Base-by-base conservation (phyloP, 1,140 invertebrate genomes). In the Neuroterus valhalla region DNA sequence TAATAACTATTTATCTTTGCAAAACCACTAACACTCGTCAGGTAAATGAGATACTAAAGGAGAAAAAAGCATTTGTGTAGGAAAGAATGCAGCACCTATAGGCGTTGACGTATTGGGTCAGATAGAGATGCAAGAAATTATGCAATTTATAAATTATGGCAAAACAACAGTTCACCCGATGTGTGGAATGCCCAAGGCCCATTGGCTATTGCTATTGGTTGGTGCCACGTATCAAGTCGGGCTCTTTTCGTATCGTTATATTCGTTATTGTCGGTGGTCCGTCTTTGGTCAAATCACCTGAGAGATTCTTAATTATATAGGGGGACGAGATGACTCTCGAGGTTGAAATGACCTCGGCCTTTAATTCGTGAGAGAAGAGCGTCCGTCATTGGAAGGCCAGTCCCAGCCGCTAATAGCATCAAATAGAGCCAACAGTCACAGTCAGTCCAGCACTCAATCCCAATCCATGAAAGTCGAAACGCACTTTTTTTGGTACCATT, bases 61-160 rank as follows among this genome's bases (percentile, higher is more conserved):
- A 38, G 21, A 31, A 12, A 21, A 62, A 62, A 26, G 55, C 66
- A 46, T 66, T 52, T 46, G 78, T 70, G 46, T 70, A 69, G 55
- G 70, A 70, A 78, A 71, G 71, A 76, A 78, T 81, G 77, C 74
- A 69, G 55, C 42, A 50, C 31, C 38, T 43, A 67, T 68, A 72
- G 77, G 55, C 72, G 72, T 76, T 42, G 67, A 67, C 66, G 45
- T 38, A 70, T 71, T 68, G 70, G 68, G 67, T 74, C 72, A 74
- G 52, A 55, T 79, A 38, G 19, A 46, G 50, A 73, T 43, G 75
- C 48, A 62, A 74, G 69, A 42, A 48, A 45, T 81, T 74, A 52
- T 66, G 68, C 44, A 79, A 79, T 79, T 74, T 75, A 68, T 72
- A 66, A 79, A 75, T 79, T 74, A 72, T 48, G 71, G 19, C 52